Base-by-base conservation (phyloP, 1,140 invertebrate species). In the Eupeodes corollae region DNA sequence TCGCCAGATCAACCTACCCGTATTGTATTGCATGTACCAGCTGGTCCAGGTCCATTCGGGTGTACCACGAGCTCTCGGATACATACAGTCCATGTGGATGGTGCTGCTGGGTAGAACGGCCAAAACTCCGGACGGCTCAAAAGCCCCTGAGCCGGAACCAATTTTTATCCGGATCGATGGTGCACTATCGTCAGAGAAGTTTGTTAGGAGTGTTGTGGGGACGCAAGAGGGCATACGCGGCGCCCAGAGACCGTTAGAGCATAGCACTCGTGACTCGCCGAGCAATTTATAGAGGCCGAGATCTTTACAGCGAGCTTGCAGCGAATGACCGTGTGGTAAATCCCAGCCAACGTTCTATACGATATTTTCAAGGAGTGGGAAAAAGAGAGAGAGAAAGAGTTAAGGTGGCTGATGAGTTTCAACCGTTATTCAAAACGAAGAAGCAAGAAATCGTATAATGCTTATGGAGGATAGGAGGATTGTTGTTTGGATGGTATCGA, bases 31-130 rank as follows among this genome's bases (percentile, higher is more conserved):
- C 50, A 83, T 77, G 52, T 80, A 78, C 11, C 76, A 81, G 33
- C 86, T 83, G 1, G 86, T 89, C 86, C 88, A 91, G n/a, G 79
- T 84, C 89, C 89, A 91, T 50, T 86, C 83, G 1, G 88, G 88
- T 48, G 83, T 83, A 2, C 88, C 88, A 19, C 83, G 63, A 33
- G 77, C 71, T 45, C 86, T 70, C 0, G 80, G 78, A 56, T 83
- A 86, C 44, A 91, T 74, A 58, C 89, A 92, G 61, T 91, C 87
- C 40, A 92, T 71, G 60, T 89, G 83, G 1, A 91, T 61, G 0
- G 87, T 86, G 52, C 84, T 86, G 50, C 85, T 85, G 1, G 88
- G 88, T 47, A 82, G 84, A 15, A 91, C 82, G 6, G 83, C 82
- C 39, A 92, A 68, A 48, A 84, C 77, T 8, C 88, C 88, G 1